Evolutionary conservation across 2,888 invertebrate genomes (phyloP), one percentile per base, ranked within the genome.

Genomic region (Caenorhabditis zanzibari): DNA sequence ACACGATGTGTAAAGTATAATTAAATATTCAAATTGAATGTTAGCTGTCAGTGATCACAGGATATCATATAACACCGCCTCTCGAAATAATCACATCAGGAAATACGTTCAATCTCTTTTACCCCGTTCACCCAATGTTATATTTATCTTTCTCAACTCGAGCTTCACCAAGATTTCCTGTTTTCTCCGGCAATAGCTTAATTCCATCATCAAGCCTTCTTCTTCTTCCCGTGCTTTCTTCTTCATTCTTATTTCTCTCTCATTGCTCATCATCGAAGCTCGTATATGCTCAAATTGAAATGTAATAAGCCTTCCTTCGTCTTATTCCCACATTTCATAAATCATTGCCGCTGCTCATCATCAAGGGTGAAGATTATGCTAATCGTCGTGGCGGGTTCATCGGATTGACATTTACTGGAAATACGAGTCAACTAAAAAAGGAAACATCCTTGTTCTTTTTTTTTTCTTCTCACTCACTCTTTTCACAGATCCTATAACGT

Each of bases 331-430:
- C 54, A 74, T 44, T 58, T 58, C 66, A 75, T 41, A 75, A 66
- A 75, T 75, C 66, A 75, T 66, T 44, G 19, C 10, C 28, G 7
- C 47, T 38, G 47, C 22, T 47, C 22, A 9, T 64, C 61, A 52
- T 63, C 44, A 44, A 47, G 26, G 63, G 19, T 66, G 58, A 28
- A 58, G 75, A 75, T 66, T 75, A 75, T 66, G 56, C 35, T 75
- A 66, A 75, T 74, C 74, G 74, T 22, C 35, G 26, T 38, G 38
- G 38, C 10, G 56, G 47, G 56, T 56, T 47, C 56, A 72, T 47
- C 49, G 14, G 49, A 24, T 64, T 74, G 74, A 74, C 74, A 74
- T 74, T 74, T 73, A 38, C 63, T 28, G 14, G 22, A 73, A 72
- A 35, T 12, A 32, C n/a, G 19, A 71, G 54, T 22, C 44, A 12